These are phyloP conservation scores for Emys orbicularis DNA, from an alignment of 2,797 vertebrate genomes.

Conservation along the genomic window DNA sequence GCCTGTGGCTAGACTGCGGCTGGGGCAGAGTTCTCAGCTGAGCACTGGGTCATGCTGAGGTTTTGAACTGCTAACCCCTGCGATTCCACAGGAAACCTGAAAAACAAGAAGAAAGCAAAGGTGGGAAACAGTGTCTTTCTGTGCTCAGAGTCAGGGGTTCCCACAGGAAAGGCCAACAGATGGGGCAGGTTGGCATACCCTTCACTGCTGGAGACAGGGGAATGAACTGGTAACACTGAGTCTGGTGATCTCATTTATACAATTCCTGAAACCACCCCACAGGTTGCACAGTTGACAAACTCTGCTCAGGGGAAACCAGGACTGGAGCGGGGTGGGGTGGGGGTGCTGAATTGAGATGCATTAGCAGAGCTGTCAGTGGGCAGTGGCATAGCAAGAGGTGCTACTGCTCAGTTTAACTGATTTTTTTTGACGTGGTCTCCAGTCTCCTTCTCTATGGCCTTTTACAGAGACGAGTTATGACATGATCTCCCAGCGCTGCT, in stretches of 20 bases:
- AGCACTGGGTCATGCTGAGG: not conserved
- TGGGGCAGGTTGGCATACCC: not conserved
- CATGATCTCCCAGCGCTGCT: accelerated
- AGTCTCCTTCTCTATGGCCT: not conserved
- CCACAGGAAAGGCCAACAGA: not conserved
- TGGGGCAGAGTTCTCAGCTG: not conserved
- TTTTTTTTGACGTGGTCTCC: not conserved
- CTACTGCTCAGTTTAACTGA: accelerated
- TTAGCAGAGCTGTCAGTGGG: not conserved
- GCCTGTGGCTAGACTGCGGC: not conserved
- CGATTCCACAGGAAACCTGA: not conserved
- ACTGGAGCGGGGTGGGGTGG: not conserved
- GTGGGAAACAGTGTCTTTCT: not conserved
- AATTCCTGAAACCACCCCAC: not conserved
- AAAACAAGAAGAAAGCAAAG: not conserved
- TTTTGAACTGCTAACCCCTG: not conserved
- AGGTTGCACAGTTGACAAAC: not conserved
- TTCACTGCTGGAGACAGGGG: not conserved
- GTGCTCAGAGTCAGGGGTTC: not conserved
- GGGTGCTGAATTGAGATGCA: not conserved
- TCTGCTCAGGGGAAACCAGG: not conserved
- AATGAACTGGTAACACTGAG: not conserved
- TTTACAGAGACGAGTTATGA: accelerated
- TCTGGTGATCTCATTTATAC: not conserved
- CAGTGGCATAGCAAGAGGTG: not conserved